Evolutionary conservation across 2,113 vertebrate genomes (phyloP).

Genomic region (Nettapus auritus): DNA sequence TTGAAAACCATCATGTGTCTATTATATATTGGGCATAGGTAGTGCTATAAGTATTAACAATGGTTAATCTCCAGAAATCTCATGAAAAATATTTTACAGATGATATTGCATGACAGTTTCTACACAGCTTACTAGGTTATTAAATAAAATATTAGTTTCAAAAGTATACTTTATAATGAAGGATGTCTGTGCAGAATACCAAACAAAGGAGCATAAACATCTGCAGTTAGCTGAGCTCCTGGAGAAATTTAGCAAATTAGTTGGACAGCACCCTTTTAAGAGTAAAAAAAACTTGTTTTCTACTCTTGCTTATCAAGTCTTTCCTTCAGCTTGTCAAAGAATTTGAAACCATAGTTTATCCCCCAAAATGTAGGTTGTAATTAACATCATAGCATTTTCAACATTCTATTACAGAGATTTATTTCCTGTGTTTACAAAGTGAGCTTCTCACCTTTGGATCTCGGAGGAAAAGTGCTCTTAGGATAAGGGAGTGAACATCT

Average conservation of each 20-base stretch:
- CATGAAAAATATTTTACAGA: not conserved
- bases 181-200: not conserved
- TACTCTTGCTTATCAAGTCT: not conserved
- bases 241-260: not conserved
- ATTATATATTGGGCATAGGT: not conserved
- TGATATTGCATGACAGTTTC: not conserved
- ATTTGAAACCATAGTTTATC: not conserved
- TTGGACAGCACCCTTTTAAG: not conserved
- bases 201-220: not conserved
- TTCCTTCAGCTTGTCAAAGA: not conserved
- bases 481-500: slow-evolving; percentile 93
- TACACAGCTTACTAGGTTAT: not conserved
- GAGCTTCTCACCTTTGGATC: slow-evolving; percentile 92
- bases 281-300: not conserved
- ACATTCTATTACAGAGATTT: not conserved
- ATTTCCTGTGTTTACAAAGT: not conserved
- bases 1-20: not conserved
- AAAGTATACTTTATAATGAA: not conserved
- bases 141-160: not conserved
- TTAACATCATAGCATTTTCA: not conserved
- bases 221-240: not conserved
- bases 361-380: not conserved
- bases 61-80: slow-evolving; percentile 7
- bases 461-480: slow-evolving; percentile 95
- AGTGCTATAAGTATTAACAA: slow-evolving; percentile 19